Base-by-base conservation (phyloP, 2,797 vertebrate species). In the Myotis daubentonii region DNA sequence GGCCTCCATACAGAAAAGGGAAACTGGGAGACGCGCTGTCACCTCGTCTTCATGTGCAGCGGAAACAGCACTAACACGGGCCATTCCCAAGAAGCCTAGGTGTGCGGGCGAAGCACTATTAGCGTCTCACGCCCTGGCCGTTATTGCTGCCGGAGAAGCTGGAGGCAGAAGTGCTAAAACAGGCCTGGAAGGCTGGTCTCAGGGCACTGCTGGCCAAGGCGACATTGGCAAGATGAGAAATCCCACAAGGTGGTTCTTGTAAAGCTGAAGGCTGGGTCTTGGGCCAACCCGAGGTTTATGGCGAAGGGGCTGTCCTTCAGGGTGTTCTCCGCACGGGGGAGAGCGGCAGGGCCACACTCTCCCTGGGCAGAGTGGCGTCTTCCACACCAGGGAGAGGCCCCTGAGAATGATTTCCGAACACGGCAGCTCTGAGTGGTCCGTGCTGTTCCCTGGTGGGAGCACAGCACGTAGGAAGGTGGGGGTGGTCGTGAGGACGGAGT, bases 131-230 rank as follows among this genome's bases (percentile, higher is more conserved):
- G 86, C 89, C 83, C 91, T 89, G 62, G 49, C 74, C 79, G 55
- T 76, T 74, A 60, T 19, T 82, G 22, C 85, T 78, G 55, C 51
- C 55, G 70, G 33, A 65, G 68, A 88, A 87, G 60, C 41, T 81
- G 66, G 75, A 86, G 76, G n/a, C 68, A 88, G 36, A 97, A 41
- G 97, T 97, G 97, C 97, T 97, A 97, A 97, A 97, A 97, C 76
- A 84, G 4, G 91, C 66, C 49, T 93, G 79, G 85, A 89, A 95
- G 30, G 3, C 75, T 57, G 49, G 85, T 95, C 96, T 97, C 95
- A 76, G 87, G 96, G 75, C 72, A 87, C 57, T 92, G 90, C 79
- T 20, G 41, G 30, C 51, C 91, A 92, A 89, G 75, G 81, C 89
- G 49, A 74, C 86, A 16, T 81, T 90, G 49, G 90, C 83, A 89